phyloP scores from a whole-genome alignment of 2,113 vertebrate species.

The Reinhardtius hippoglossoides region DNA sequence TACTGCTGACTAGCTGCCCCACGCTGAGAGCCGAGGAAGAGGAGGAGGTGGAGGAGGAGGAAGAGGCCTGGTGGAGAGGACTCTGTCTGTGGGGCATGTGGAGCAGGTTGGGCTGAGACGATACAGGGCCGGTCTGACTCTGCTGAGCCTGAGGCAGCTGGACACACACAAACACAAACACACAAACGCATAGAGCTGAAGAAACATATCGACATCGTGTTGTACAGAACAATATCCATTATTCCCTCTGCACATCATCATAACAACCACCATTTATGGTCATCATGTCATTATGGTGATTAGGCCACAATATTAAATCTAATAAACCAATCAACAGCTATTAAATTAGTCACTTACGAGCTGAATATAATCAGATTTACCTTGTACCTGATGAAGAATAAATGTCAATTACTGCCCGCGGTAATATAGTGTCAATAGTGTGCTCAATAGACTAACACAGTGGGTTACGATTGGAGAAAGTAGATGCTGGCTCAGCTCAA shows the following conservation, averaged over 20 bases:
- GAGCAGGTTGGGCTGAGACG: conserved; percentile 92
- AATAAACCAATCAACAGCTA: conserved; percentile 58
- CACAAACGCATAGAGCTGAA: conserved; percentile 33
- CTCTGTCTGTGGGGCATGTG: conserved; percentile 95
- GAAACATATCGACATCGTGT: conserved; percentile 26
- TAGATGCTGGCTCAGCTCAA: conserved; percentile 29
- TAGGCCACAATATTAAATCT: conserved; percentile 33
- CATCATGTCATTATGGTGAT: conserved; percentile 54
- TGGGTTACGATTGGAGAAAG: conserved; percentile 14
- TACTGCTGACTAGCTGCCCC: conserved; percentile 99
- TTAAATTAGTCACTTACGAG: conserved; percentile 65
- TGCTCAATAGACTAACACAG: conserved; percentile 29
- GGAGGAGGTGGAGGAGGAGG: conserved; percentile 94
- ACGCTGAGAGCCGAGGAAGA: conserved; percentile 98
- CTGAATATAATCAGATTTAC: conserved; percentile 52
- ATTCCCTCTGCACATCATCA: conserved; percentile 22
- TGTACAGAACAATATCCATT: conserved; percentile 12
- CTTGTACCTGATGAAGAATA: conserved; percentile 41
- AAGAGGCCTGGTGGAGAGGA: conserved; percentile 94
- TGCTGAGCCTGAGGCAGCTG: conserved; percentile 91
- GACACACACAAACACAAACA: conserved; percentile 48
- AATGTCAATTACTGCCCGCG: conserved; percentile 50
- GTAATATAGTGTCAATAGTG: conserved; percentile 38
- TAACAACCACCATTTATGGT: conserved; percentile 40
- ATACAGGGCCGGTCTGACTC: conserved; percentile 87